Evolutionary conservation across 1,140 invertebrate genomes (phyloP).

Genomic region (Planococcus citri): DNA sequence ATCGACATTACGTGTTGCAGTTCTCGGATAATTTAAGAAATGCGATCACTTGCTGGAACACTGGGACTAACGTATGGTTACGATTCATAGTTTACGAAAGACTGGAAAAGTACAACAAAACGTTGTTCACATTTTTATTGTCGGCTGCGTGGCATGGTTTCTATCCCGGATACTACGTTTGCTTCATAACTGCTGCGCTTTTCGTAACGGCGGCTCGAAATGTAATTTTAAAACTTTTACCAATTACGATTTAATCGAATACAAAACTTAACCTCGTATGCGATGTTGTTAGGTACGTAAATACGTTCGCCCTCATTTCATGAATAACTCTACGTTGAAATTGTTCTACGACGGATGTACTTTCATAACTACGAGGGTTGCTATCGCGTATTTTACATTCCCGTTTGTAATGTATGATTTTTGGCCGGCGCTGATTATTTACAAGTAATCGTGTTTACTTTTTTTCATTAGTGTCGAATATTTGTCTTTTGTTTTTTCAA

Average conservation of each 20-base stretch:
- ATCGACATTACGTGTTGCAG: slow-evolving; percentile 35
- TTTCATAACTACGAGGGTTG: slow-evolving; percentile 60
- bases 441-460: slow-evolving; percentile 43
- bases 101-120: slow-evolving; percentile 38
- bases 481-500: neutral
- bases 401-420: slow-evolving; percentile 83
- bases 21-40: slow-evolving; percentile 63
- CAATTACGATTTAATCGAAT: neutral
- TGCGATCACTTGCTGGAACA: slow-evolving; percentile 81
- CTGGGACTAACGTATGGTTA: slow-evolving; percentile 81
- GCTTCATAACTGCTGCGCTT: slow-evolving; percentile 76
- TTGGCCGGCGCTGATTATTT: slow-evolving; percentile 46
- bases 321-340: slow-evolving; percentile 45
- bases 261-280: slow-evolving; percentile 21
- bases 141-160: slow-evolving; percentile 96
- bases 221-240: slow-evolving; percentile 39
- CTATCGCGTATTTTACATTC: slow-evolving; percentile 74
- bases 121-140: slow-evolving; percentile 65
- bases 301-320: slow-evolving; percentile 61
- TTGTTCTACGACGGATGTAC: slow-evolving; percentile 65
- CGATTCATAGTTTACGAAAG: slow-evolving; percentile 76
- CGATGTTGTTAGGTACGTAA: slow-evolving; percentile 46
- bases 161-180: slow-evolving; percentile 93
- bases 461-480: neutral
- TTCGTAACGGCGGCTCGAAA: slow-evolving; percentile 71